phyloP scores from a whole-genome alignment of 2,888 invertebrate genomes.

The Venusia cambrica region DNA sequence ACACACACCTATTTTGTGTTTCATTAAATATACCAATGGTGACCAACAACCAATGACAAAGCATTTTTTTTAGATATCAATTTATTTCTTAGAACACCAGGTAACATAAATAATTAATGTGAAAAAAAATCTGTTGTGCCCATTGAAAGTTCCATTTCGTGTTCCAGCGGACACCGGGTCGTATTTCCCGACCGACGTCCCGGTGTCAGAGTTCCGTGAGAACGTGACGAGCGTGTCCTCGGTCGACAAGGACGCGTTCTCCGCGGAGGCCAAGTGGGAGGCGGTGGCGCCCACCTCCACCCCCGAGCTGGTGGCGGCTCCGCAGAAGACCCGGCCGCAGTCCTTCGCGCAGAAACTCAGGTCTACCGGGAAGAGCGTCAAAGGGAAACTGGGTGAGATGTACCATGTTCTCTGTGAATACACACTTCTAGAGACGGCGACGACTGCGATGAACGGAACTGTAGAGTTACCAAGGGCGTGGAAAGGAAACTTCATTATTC shows the following conservation, averaged over 20 bases:
- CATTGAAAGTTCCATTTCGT: neutral
- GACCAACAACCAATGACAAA: too few relatives aligned
- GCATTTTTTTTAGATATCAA: too few relatives aligned
- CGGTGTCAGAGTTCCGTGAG: slow-evolving; percentile 84
- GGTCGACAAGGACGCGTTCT: slow-evolving; percentile 59
- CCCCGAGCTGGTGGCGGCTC: slow-evolving; percentile 35
- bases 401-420: too few relatives aligned
- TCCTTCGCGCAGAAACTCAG: slow-evolving; percentile 93
- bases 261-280: slow-evolving; percentile 65
- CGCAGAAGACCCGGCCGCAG: slow-evolving; percentile 82
- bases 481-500: too few relatives aligned
- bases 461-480: too few relatives aligned
- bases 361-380: slow-evolving; percentile 91
- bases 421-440: too few relatives aligned
- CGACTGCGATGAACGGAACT: too few relatives aligned
- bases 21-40: too few relatives aligned
- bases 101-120: too few relatives aligned
- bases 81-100: too few relatives aligned
- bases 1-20: too few relatives aligned
- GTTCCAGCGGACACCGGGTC: slow-evolving; percentile 10
- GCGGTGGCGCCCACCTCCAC: slow-evolving; percentile 33
- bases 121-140: too few relatives aligned
- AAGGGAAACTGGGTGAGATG: slow-evolving; percentile 81
- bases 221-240: slow-evolving; percentile 72
- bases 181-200: slow-evolving; percentile 10